Evolutionary conservation across 1,140 invertebrate genomes (phyloP), one percentile per base, ranked within the genome.

Genomic region (Cyclargus thomasi): DNA sequence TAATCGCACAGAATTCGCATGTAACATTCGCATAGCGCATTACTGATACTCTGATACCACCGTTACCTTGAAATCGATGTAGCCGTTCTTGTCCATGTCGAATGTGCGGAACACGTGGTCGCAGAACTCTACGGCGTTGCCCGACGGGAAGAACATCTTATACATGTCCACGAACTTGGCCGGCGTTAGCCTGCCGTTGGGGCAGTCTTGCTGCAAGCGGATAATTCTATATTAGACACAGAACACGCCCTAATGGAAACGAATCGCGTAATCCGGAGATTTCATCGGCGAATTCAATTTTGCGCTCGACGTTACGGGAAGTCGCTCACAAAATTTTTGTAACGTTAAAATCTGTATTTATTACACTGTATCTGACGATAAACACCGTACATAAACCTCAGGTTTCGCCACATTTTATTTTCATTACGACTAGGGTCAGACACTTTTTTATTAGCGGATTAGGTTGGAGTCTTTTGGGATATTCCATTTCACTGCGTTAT

Each of bases 131-230:
- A 99, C 97, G 20, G 98, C 98, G 84, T 99, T 98, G 65, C 99
- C 98, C 80, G 96, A 97, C 11, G 98, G 98, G 92, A 99, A 99
- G 93, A 99, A 98, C 96, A 97, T 97, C 94, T 98, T 99, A 92
- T 99, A 99, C 95, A 99, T 99, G 92, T 99, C 98, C 80, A 99
- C 97, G 90, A 99, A 99, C 92, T 99, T 99, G 66, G 97, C 96
- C 64, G 98, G 97, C 57, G 98, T 99, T 79, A 99, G 92, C 86
- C 97, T 94, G 69, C 99, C 99, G 88, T 99, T 98, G 16, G 99
- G 99, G 92, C 98, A 99, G 91, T 99, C 99, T 97, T 99, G 97
- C 98, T 99, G 94, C 72, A 95, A 95, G 77, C 18, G 66, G 71
- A 67, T 63, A 65, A 67, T 1, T 62, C 7, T 23, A 23, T 62